Evolutionary conservation across 2,113 vertebrate species (phyloP), one percentile per base, ranked within the genome.

Genomic region (Pteruthius melanotis): DNA sequence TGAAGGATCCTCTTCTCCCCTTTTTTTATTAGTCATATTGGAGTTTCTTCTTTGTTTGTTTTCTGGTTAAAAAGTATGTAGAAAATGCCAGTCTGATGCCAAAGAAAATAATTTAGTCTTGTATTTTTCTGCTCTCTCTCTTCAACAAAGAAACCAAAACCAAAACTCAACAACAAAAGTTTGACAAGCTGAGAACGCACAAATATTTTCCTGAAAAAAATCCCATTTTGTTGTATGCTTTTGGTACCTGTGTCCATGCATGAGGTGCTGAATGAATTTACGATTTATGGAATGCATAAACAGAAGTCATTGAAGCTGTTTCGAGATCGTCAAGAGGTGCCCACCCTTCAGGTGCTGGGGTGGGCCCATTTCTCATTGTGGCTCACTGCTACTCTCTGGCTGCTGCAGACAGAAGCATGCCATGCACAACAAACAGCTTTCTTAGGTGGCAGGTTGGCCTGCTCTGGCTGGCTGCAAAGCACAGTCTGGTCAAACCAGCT

Each of bases 181-280:
- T 15, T 50, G 54, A 50, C 15, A 50, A 63, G 14, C 10, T 59
- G n/a, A 65, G 45, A 72, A 45, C 10, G 26, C 8, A 16, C 10
- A 69, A 18, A n/a, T 61, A 9, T 50, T 42, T 42, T 61, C 35
- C 31, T 49, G 10, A 37, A 54, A 52, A 15, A 6, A 16, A 11
- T 20, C 28, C 37, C 1, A 13, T 50, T 50, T 69, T 0, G 0
- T 37, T 24, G 6, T 28, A 37, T 6, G 8, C 11, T 63, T 56
- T 47, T 50, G 27, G 14, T 69, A 23, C 69, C 33, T 76, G 16
- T 50, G 28, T 50, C 42, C 26, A 21, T 10, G 16, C 20, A 27
- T 22, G 37, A n/a, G 20, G 24, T 45, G 28, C 37, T 52, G 50
- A 70, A 52, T 64, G 28, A 87, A 40, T 22, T 65, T 59, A 20